These are phyloP conservation scores for Nyctereutes procyonoides DNA, from an alignment of 2,113 vertebrate species.

Conservation along the genomic window DNA sequence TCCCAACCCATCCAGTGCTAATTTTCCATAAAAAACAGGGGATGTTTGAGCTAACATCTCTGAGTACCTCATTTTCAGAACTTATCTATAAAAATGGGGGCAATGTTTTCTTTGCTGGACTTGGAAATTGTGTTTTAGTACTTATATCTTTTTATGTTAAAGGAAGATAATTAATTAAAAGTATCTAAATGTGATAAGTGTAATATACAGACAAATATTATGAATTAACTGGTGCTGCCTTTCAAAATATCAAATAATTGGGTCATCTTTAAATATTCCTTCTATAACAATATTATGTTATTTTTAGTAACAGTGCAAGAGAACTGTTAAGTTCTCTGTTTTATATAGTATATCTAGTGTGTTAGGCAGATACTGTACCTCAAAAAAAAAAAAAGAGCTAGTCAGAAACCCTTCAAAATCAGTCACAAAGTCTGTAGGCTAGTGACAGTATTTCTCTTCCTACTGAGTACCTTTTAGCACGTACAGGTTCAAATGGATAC, in stretches of 20 bases:
- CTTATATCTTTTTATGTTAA: not conserved
- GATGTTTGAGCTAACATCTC: not conserved
- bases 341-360: not conserved
- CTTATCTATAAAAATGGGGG: not conserved
- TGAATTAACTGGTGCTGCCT: not conserved
- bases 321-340: not conserved
- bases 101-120: not conserved
- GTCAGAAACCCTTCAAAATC: not conserved
- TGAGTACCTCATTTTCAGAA: not conserved
- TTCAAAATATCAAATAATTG: not conserved
- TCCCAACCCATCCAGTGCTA: not conserved
- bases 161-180: not conserved
- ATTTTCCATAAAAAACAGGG: not conserved
- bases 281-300: not conserved
- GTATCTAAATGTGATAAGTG: not conserved
- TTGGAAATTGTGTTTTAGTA: not conserved
- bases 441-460: not conserved
- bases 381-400: not conserved
- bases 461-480: not conserved
- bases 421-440: not conserved
- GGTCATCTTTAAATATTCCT: not conserved
- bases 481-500: not conserved
- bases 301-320: not conserved
- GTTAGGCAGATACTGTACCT: not conserved
- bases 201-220: not conserved